phyloP scores from a whole-genome alignment of 2,797 vertebrate species.

The Cyprinodon diabolis region DNA sequence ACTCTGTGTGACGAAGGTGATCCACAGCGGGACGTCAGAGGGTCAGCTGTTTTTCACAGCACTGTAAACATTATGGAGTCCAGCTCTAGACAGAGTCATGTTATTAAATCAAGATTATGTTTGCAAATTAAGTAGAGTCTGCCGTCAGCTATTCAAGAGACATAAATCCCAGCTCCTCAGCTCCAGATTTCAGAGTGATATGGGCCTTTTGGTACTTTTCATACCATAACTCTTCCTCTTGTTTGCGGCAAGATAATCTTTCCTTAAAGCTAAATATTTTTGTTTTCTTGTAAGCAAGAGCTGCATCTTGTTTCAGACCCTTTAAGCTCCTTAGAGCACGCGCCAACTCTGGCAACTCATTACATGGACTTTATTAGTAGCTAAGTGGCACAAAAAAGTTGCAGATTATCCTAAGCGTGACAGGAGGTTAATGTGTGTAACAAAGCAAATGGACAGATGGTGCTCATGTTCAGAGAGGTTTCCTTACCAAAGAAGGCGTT shows the following conservation, averaged over 20 bases:
- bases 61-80: background rate
- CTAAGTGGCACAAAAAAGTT: background rate
- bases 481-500: constrained; percentile 95
- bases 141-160: background rate
- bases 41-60: background rate
- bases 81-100: background rate
- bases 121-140: background rate
- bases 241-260: background rate
- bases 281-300: too few relatives aligned
- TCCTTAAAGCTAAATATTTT: background rate
- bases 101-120: background rate
- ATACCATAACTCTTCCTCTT: background rate
- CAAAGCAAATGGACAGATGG: constrained; percentile 19
- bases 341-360: background rate
- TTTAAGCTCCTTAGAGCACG: background rate
- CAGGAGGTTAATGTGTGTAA: background rate
- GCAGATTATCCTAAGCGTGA: constrained; percentile 1
- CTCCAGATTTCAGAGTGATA: background rate
- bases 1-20: background rate
- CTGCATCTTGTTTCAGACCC: background rate
- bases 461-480: constrained; percentile 38
- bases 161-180: background rate
- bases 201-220: background rate
- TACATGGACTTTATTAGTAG: background rate
- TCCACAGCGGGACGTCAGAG: background rate